Evolutionary conservation across 2,888 invertebrate species (phyloP).

Genomic region (Syrista parreyssii): DNA sequence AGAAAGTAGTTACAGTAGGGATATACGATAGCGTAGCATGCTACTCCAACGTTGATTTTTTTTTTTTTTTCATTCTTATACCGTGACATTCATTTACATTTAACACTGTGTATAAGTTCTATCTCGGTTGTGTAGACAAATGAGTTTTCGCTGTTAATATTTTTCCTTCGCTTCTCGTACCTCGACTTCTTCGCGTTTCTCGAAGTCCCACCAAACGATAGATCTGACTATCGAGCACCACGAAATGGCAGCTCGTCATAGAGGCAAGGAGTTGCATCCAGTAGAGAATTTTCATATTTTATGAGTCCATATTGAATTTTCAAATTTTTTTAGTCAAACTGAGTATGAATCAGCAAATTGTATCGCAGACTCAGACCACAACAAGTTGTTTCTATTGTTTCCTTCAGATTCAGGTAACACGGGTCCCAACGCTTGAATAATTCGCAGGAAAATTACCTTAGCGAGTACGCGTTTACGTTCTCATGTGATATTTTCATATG

Average conservation of each 20-base stretch:
- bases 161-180: neutral
- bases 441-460: neutral
- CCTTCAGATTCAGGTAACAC: neutral
- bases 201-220: neutral
- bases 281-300: neutral
- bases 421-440: neutral
- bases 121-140: constrained; percentile 11
- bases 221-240: neutral
- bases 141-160: neutral
- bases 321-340: neutral
- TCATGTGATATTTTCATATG: no score
- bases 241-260: neutral
- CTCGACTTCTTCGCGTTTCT: neutral
- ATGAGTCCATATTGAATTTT: neutral
- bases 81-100: constrained; percentile 36
- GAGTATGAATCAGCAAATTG: neutral
- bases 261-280: neutral
- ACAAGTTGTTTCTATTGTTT: neutral
- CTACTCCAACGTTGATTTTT: constrained; percentile 19
- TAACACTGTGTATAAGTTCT: constrained; percentile 29
- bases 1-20: constrained; percentile 39
- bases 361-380: neutral
- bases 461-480: neutral
- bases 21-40: constrained; percentile 19
- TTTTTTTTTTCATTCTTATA: constrained; percentile 17